Evolutionary conservation across 2,888 invertebrate genomes (phyloP).

Genomic region (Conistra vaccinii): DNA sequence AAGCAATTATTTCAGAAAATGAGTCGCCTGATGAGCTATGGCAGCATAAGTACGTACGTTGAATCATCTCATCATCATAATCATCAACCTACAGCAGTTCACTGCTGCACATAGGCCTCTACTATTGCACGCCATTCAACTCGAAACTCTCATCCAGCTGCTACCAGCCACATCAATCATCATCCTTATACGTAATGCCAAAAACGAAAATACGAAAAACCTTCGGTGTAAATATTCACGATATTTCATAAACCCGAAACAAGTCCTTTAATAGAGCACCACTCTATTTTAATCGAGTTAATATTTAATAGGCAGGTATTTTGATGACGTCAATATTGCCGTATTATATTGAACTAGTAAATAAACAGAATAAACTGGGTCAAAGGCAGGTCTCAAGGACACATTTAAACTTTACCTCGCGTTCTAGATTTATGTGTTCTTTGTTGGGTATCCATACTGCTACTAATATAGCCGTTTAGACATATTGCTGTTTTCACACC

Average conservation of each 20-base stretch:
- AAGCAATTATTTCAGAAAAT: not conserved
- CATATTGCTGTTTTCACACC: not conserved
- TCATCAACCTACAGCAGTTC: no score
- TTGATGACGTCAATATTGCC: not conserved
- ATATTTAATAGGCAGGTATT: constrained; percentile 1
- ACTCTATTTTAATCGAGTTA: constrained; percentile 14
- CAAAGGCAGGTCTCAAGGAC: constrained; percentile 59
- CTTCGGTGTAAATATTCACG: no score
- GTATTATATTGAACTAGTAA: constrained; percentile 37
- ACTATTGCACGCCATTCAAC: not conserved
- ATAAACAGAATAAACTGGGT: constrained; percentile 53
- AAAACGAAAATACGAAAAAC: not conserved
- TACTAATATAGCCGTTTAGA: not conserved
- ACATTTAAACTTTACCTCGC: constrained; percentile 32
- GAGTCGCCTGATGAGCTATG: no score
- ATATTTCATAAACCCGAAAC: no score
- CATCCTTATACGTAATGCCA: not conserved
- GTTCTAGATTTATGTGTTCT: constrained; percentile 27
- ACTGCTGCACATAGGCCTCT: not conserved
- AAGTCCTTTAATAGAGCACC: constrained; percentile 7
- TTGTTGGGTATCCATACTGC: constrained; percentile 5
- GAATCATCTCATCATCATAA: no score
- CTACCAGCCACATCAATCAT: not conserved
- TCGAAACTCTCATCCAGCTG: not conserved
- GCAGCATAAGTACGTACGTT: not conserved